These are phyloP conservation scores for Helarctos malayanus DNA, from an alignment of 2,797 vertebrate species.

Conservation along the genomic window DNA sequence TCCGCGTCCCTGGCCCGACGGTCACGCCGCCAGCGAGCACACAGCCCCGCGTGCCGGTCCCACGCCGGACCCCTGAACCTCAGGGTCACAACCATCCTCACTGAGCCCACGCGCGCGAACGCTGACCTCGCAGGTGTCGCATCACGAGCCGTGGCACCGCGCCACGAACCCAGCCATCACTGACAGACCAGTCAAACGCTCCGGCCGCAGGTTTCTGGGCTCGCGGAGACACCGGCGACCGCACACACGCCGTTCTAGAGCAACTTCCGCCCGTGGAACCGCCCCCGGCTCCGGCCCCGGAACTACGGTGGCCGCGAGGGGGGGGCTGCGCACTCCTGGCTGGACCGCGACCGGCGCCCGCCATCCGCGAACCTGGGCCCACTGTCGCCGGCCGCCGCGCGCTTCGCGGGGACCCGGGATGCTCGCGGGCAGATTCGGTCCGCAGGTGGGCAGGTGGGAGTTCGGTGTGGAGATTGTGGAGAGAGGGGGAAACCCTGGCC, in stretches of 20 bases:
- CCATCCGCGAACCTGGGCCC: fast-evolving
- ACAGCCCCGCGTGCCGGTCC: too few species aligned
- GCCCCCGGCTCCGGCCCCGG: too few species aligned
- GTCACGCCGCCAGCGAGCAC: too few species aligned
- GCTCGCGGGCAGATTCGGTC: neutral
- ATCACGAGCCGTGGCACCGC: neutral
- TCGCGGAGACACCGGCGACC: too few species aligned
- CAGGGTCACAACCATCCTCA: neutral
- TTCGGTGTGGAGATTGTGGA: neutral
- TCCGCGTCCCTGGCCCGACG: neutral
- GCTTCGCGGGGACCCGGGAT: neutral
- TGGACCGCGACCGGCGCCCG: too few species aligned
- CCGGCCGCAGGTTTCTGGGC: too few species aligned
- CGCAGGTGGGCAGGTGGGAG: neutral
- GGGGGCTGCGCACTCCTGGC: neutral
- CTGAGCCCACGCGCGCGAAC: neutral
- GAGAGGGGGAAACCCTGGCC: neutral
- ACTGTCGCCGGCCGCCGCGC: fast-evolving
- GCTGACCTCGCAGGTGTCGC: neutral
- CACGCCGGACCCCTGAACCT: too few species aligned
- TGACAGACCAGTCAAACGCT: too few species aligned
- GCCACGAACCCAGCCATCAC: too few species aligned
- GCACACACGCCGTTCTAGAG: too few species aligned
- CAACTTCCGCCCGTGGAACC: too few species aligned
- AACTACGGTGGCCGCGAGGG: too few species aligned